Percentiles rank a stretch among this genome's conserved stretches.
Conservation (phyloP, 2,888 invertebrate species). For the Oconnorella tubifera region DNA sequence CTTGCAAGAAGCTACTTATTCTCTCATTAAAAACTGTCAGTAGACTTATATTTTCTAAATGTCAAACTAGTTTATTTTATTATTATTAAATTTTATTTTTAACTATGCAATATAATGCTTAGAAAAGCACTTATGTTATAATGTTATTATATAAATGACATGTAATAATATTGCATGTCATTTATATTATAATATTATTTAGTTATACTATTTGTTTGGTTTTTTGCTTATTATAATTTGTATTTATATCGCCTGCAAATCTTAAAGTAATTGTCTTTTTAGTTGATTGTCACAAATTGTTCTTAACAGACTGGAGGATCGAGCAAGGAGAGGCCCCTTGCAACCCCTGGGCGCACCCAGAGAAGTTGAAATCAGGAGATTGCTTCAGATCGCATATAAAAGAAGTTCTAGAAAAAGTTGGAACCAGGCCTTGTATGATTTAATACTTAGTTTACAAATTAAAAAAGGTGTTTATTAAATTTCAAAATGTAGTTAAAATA, state of each 20-base stretch:
- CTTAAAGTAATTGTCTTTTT: background rate
- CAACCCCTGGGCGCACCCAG: background rate
- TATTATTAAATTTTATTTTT: background rate
- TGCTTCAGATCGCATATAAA: slow-evolving; percentile 1
- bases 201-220: too few species aligned
- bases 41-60: background rate
- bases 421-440: background rate
- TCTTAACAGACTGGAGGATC: background rate
- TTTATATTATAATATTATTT: background rate
- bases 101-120: too few species aligned
- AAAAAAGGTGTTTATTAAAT: too few species aligned
- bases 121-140: too few species aligned
- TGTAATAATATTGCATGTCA: background rate
- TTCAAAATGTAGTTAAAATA: too few species aligned
- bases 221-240: too few species aligned
- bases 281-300: too few species aligned
- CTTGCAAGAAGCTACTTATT: background rate
- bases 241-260: too few species aligned
- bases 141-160: too few species aligned
- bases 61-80: too few species aligned
- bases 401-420: background rate
- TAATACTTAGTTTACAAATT: too few species aligned
- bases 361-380: background rate
- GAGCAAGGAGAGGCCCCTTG: background rate
- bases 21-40: background rate